Evolutionary conservation across 2,113 vertebrate species (phyloP).

Genomic region (Charina bottae): DNA sequence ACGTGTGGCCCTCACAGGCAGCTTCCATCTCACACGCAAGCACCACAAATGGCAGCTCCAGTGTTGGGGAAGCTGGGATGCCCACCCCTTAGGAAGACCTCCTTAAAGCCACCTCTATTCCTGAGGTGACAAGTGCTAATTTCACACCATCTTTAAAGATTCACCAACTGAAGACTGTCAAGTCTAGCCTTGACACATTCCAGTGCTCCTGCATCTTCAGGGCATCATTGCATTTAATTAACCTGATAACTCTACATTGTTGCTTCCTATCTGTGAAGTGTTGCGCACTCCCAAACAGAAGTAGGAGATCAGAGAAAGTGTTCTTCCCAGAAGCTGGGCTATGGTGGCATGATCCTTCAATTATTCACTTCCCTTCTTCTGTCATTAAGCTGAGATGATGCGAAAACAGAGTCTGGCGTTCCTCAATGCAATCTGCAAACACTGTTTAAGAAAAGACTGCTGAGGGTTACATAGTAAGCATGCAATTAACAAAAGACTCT

Average conservation of each 20-base stretch:
- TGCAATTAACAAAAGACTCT: conserved; percentile 50
- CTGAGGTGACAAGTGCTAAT: neutral
- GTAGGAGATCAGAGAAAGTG: conserved; percentile 54
- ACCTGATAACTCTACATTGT: conserved; percentile 47
- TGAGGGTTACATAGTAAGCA: conserved; percentile 61
- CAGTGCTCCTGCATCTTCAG: conserved; percentile 30
- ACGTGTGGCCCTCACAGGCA: neutral
- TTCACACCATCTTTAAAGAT: conserved; percentile 23
- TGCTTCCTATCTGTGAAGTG: conserved; percentile 39
- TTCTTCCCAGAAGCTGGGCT: conserved; percentile 15
- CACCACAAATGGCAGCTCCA: neutral
- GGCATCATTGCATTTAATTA: conserved; percentile 26
- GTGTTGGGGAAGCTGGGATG: neutral
- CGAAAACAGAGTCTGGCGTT: conserved; percentile 62
- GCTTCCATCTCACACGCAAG: neutral
- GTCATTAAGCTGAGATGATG: conserved; percentile 43
- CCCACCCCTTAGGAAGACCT: neutral
- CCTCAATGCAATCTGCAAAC: conserved; percentile 66
- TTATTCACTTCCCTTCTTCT: conserved; percentile 58
- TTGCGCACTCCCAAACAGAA: conserved; percentile 57
- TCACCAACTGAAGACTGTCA: neutral
- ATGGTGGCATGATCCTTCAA: conserved; percentile 55
- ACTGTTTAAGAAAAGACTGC: conserved; percentile 56
- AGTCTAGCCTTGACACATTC: conserved; percentile 27
- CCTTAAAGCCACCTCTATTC: neutral